Evolutionary conservation across 2,113 vertebrate species (phyloP).

Genomic region (Sapajus apella): DNA sequence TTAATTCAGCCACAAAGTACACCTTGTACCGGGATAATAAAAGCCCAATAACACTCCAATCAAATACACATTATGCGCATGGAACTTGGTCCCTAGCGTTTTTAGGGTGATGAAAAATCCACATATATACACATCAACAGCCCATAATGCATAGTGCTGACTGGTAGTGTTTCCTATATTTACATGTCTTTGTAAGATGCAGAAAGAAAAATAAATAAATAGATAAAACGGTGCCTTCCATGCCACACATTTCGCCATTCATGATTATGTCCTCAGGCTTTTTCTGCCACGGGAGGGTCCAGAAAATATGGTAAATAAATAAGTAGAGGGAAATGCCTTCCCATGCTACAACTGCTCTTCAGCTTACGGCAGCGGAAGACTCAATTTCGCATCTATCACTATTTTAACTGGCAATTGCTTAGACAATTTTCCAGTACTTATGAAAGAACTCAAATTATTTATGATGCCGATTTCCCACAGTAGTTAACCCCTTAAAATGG

Average conservation of each 20-base stretch:
- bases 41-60: not conserved
- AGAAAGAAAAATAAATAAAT: not conserved
- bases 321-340: not conserved
- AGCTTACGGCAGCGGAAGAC: not conserved
- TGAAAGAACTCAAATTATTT: constrained; percentile 23
- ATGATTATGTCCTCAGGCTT: not conserved
- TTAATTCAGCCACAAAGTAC: not conserved
- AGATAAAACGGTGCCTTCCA: not conserved
- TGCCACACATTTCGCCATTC: not conserved
- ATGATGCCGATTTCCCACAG: not conserved
- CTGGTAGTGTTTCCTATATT: not conserved
- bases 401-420: not conserved
- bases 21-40: not conserved
- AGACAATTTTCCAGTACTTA: not conserved
- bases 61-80: not conserved
- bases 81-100: not conserved
- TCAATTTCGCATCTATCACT: not conserved
- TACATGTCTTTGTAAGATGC: not conserved
- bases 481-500: not conserved
- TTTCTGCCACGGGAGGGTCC: not conserved
- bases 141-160: not conserved
- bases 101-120: not conserved
- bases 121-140: not conserved
- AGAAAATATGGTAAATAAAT: constrained; percentile 31
- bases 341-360: rapidly evolving